phyloP scores from a whole-genome alignment of 2,797 vertebrate genomes.

The Poeciliopsis infans region DNA sequence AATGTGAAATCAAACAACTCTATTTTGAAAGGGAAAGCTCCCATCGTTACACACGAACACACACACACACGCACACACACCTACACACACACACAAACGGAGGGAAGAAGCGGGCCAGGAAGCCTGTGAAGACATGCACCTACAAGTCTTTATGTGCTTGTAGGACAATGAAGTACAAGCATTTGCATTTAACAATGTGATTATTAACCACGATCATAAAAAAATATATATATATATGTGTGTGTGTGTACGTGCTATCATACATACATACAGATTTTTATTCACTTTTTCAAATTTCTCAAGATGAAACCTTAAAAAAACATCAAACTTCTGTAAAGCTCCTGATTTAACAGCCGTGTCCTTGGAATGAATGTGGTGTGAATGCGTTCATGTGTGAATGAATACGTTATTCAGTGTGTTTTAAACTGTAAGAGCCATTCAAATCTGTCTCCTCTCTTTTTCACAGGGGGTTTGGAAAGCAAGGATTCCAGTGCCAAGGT shows the following conservation, averaged over 20 bases:
- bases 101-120: slow-evolving; percentile 1
- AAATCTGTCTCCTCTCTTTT: slow-evolving; percentile 62
- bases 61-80: no score
- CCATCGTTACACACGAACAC: neutral
- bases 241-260: no score
- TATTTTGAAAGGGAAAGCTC: neutral
- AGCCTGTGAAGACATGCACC: neutral
- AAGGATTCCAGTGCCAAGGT: slow-evolving; percentile 99
- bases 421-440: slow-evolving; percentile 20
- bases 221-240: neutral
- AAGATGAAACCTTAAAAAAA: neutral
- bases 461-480: slow-evolving; percentile 97
- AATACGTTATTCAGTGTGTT: slow-evolving; percentile 10
- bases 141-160: neutral
- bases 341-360: neutral
- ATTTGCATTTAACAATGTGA: no score
- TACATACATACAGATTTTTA: neutral
- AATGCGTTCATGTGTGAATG: slow-evolving; percentile 1
- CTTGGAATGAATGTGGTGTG: slow-evolving; percentile 6
- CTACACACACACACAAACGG: neutral
- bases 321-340: neutral
- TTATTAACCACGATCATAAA: no score
- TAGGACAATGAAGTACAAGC: neutral
- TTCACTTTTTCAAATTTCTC: neutral
- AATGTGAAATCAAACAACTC: slow-evolving; percentile 3